phyloP scores from a whole-genome alignment of 2,113 vertebrate genomes.

The Hymenochirus boettgeri region DNA sequence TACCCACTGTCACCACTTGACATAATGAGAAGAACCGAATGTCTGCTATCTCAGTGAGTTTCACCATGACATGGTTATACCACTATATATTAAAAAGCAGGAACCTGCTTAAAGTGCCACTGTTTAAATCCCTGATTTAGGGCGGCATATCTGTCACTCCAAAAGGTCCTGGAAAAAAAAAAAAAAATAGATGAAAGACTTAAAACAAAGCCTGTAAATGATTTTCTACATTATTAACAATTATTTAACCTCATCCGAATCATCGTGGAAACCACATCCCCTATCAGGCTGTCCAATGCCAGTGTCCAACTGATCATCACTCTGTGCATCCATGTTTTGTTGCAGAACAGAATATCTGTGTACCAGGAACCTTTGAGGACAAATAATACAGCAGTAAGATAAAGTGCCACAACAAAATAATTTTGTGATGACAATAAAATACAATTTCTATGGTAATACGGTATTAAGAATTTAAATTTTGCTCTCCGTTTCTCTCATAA shows the following conservation, averaged over 20 bases:
- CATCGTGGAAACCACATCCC: conserved; percentile 72
- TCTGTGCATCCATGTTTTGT: conserved; percentile 76
- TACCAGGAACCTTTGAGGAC: conserved; percentile 80
- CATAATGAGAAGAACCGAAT: too few relatives aligned
- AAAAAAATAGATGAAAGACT: background rate
- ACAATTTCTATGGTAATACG: background rate
- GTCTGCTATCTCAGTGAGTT: background rate
- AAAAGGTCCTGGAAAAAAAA: conserved; percentile 55
- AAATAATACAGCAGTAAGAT: accelerated
- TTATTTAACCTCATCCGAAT: conserved; percentile 83
- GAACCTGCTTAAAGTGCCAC: background rate
- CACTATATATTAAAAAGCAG: background rate
- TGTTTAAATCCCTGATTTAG: too few relatives aligned
- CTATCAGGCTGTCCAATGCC: conserved; percentile 62
- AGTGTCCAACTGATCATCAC: conserved; percentile 73
- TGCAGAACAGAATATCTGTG: conserved; percentile 85
- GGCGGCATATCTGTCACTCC: conserved; percentile 49
- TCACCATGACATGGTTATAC: background rate
- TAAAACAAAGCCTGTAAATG: background rate
- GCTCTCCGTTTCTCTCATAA: too few relatives aligned
- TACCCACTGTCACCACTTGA: background rate
- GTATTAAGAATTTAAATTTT: background rate
- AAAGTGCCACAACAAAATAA: accelerated
- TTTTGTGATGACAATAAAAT: background rate
- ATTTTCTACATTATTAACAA: background rate